Evolutionary conservation across 2,113 vertebrate species (phyloP).

Genomic region (Beaufortia kweichowensis): DNA sequence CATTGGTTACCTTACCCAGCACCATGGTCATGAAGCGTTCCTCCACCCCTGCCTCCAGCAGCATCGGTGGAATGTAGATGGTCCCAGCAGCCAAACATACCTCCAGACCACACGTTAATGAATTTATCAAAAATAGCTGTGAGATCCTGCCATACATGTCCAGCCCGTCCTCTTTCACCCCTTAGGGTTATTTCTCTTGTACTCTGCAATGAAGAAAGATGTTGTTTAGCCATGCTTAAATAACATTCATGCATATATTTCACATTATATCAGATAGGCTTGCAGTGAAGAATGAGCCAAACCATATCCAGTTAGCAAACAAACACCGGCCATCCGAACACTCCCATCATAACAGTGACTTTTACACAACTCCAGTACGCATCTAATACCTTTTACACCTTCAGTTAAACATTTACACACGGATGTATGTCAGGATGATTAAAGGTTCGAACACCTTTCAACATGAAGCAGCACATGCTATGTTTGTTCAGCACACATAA

Average conservation of each 20-base stretch:
- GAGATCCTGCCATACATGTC: conserved; percentile 64
- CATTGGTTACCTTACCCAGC: conserved; percentile 81
- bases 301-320: too few relatives aligned
- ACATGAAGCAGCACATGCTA: background rate
- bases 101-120: conserved; percentile 84
- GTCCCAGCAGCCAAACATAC: conserved; percentile 85
- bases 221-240: background rate
- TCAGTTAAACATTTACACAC: background rate
- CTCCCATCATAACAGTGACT: too few relatives aligned
- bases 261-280: conserved; percentile 13
- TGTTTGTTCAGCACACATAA: conserved; percentile 10
- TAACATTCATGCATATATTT: background rate
- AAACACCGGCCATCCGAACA: too few relatives aligned
- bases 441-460: background rate
- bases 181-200: background rate
- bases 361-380: background rate
- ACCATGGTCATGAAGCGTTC: conserved; percentile 92
- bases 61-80: conserved; percentile 81
- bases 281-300: too few relatives aligned
- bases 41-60: conserved; percentile 84
- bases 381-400: background rate
- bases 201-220: background rate
- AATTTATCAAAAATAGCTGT: conserved; percentile 82
- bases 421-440: background rate
- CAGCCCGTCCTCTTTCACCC: conserved; percentile 38